Conservation (phyloP, 2,797 vertebrate species). For the Coilia nasus region DNA sequence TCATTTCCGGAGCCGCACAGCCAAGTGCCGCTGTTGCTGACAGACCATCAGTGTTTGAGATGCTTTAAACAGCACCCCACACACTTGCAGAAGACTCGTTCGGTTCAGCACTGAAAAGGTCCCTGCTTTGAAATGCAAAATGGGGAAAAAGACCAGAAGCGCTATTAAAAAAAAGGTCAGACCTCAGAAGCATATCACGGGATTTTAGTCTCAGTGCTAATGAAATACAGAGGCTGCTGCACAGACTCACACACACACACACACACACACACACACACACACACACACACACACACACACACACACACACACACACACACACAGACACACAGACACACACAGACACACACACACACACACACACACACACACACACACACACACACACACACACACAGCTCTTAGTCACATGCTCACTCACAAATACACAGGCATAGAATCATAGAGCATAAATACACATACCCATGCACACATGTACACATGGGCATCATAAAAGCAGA, state of each 20-base stretch:
- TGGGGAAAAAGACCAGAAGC: not conserved
- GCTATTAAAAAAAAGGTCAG: not conserved
- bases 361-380: not conserved
- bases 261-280: constrained; percentile 16
- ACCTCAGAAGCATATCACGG: not conserved
- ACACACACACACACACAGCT: not conserved
- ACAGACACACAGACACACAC: not conserved
- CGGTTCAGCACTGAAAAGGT: not conserved
- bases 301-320: not conserved
- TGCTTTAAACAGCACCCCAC: constrained; percentile 16
- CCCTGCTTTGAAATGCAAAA: not conserved
- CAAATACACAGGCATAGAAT: not conserved
- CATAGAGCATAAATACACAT: not conserved
- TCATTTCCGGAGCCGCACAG: constrained; percentile 44
- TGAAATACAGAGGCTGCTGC: not conserved
- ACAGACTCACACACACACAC: not conserved
- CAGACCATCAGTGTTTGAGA: constrained; percentile 40
- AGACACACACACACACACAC: not conserved
- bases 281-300: not conserved
- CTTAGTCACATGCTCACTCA: no score
- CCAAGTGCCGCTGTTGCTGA: constrained; percentile 23
- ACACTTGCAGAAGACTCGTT: not conserved
- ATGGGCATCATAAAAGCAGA: not conserved
- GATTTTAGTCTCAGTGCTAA: constrained; percentile 1
- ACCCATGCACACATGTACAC: not conserved